Conservation (phyloP, 2,797 vertebrate genomes). For the Kryptopterus vitreolus region DNA sequence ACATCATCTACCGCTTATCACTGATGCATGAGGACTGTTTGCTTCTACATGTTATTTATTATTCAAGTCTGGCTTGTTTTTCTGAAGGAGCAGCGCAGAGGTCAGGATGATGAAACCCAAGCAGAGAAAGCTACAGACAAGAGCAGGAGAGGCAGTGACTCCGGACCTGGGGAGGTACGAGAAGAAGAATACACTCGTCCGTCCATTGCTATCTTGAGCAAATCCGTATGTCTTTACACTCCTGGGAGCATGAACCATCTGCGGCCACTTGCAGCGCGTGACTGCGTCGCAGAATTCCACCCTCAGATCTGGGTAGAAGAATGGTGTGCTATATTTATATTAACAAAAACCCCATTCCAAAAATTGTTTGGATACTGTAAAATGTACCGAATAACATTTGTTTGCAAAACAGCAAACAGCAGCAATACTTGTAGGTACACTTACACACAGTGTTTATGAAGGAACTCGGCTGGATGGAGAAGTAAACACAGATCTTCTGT, state of each 20-base stretch:
- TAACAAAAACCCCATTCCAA: no score
- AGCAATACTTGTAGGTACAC: no score
- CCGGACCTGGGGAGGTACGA: constrained; percentile 67
- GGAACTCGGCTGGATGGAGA: no score
- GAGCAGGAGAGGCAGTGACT: constrained; percentile 69
- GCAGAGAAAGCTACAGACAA: constrained; percentile 70
- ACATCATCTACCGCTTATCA: background rate
- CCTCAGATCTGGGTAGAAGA: background rate
- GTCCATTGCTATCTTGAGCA: background rate
- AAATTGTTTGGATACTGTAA: no score
- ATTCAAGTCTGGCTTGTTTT: constrained; percentile 18
- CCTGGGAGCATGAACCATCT: background rate
- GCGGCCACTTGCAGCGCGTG: background rate
- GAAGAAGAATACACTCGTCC: background rate
- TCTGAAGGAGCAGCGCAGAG: constrained; percentile 73
- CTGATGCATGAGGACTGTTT: background rate
- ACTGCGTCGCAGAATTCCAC: constrained; percentile 19
- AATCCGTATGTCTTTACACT: background rate
- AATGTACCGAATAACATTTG: no score
- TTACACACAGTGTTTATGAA: no score
- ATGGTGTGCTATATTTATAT: background rate
- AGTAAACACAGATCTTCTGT: no score
- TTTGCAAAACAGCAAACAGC: no score
- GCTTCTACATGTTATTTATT: background rate
- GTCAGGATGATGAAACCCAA: constrained; percentile 71